Percentiles rank a stretch among this genome's conserved stretches.
These are phyloP conservation scores for Brachionus calyciflorus DNA, from an alignment of 1,140 invertebrate species.

Conservation along the genomic window DNA sequence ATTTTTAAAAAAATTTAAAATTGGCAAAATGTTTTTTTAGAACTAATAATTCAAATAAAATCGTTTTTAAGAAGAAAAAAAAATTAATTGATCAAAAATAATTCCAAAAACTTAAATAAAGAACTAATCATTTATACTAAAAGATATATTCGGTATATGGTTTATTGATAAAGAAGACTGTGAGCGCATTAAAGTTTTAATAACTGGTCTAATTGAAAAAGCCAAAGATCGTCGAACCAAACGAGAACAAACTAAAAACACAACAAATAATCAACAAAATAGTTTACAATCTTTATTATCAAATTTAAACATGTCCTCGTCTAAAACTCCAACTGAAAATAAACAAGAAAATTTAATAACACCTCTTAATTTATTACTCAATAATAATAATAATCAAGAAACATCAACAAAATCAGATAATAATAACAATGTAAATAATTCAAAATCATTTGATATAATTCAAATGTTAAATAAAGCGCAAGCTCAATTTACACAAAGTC, in stretches of 20 bases:
- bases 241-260: constrained; percentile 10
- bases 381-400: background rate
- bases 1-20: too few relatives aligned
- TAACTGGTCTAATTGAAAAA: constrained; percentile 18
- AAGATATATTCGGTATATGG: constrained; percentile 46
- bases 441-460: constrained; percentile 10
- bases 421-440: background rate
- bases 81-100: background rate
- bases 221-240: constrained; percentile 5
- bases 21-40: too few relatives aligned
- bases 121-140: background rate
- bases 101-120: background rate
- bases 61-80: too few relatives aligned
- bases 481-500: constrained; percentile 9
- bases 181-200: constrained; percentile 1
- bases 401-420: background rate
- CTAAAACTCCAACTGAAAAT: background rate
- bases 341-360: background rate
- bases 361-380: background rate
- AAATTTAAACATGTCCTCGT: background rate
- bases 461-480: constrained; percentile 45
- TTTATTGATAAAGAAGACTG: constrained; percentile 45
- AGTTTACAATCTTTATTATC: constrained; percentile 2
- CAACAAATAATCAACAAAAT: background rate
- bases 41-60: too few relatives aligned